phyloP scores from a whole-genome alignment of 2,113 vertebrate species.

The Engraulis encrasicolus region DNA sequence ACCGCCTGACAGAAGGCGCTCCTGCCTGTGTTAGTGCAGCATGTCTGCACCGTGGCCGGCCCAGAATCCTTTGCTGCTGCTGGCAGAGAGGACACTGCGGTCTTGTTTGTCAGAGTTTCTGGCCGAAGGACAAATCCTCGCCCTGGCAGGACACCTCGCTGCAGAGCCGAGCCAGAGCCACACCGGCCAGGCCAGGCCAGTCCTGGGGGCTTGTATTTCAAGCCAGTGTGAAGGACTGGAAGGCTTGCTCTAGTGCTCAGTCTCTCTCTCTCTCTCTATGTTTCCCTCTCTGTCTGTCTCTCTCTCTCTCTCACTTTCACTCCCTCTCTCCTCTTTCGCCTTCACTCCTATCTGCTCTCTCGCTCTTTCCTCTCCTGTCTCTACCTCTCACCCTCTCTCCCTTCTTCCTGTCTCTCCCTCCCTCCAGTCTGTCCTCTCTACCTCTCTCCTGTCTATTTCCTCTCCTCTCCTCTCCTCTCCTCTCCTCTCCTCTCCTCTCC shows the following conservation, averaged over 20 bases:
- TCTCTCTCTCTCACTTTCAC: slow-evolving; percentile 5
- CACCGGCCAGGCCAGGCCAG: no score
- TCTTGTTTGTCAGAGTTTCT: slow-evolving; percentile 49
- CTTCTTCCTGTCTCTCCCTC: neutral
- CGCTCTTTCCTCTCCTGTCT: slow-evolving; percentile 5
- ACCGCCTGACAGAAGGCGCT: slow-evolving; percentile 45
- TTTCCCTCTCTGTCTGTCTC: slow-evolving; percentile 31
- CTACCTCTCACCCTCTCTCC: slow-evolving; percentile 10
- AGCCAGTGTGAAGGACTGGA: slow-evolving; percentile 13
- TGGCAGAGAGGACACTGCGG: slow-evolving; percentile 53
- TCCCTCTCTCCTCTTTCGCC: no score
- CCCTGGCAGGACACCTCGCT: slow-evolving; percentile 34
- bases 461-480: neutral
- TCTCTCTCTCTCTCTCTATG: slow-evolving; percentile 36
- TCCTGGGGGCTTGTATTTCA: slow-evolving; percentile 22
- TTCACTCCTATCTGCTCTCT: no score
- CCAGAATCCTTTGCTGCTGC: slow-evolving; percentile 53
- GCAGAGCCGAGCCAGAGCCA: slow-evolving; percentile 9
- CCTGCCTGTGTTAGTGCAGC: slow-evolving; percentile 46
- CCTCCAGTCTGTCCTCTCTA: no score
- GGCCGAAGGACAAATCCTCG: slow-evolving; percentile 23
- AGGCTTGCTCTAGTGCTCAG: neutral
- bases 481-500: neutral
- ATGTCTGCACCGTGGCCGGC: slow-evolving; percentile 40
- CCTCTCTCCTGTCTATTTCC: neutral